Conservation (phyloP, 2,888 invertebrate species). For the Maniola hyperantus region DNA sequence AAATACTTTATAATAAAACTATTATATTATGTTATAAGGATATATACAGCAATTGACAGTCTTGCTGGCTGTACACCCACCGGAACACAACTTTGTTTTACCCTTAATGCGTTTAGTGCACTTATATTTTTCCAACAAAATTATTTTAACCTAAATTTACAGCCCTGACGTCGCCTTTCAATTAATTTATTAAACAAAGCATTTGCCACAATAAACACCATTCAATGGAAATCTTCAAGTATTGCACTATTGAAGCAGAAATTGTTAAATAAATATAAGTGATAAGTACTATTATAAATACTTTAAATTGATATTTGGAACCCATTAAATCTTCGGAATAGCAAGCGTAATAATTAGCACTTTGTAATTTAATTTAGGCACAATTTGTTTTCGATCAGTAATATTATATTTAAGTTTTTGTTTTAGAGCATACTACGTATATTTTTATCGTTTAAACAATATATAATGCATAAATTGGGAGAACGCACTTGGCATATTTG, state of each 20-base stretch:
- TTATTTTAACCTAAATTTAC: conserved; percentile 68
- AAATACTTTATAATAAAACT: conserved; percentile 80
- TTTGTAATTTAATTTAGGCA: conserved; percentile 48
- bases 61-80: conserved; percentile 74
- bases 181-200: conserved; percentile 45
- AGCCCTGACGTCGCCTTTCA: conserved; percentile 56
- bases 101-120: conserved; percentile 60
- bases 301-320: conserved; percentile 31
- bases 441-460: no score
- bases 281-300: conserved; percentile 30
- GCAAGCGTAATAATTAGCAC: conserved; percentile 48
- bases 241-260: conserved; percentile 70
- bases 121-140: conserved; percentile 54
- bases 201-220: conserved; percentile 62
- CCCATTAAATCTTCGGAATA: conserved; percentile 35
- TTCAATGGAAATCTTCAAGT: conserved; percentile 64
- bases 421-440: conserved; percentile 29
- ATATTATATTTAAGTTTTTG: conserved; percentile 21
- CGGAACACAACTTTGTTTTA: conserved; percentile 61
- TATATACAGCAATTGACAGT: conserved; percentile 82
- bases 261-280: conserved; percentile 34
- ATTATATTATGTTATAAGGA: conserved; percentile 65
- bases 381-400: conserved; percentile 42
- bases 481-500: no score
- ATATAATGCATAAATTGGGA: no score